phyloP scores from a whole-genome alignment of 2,113 vertebrate species.

The Callipepla californica region DNA sequence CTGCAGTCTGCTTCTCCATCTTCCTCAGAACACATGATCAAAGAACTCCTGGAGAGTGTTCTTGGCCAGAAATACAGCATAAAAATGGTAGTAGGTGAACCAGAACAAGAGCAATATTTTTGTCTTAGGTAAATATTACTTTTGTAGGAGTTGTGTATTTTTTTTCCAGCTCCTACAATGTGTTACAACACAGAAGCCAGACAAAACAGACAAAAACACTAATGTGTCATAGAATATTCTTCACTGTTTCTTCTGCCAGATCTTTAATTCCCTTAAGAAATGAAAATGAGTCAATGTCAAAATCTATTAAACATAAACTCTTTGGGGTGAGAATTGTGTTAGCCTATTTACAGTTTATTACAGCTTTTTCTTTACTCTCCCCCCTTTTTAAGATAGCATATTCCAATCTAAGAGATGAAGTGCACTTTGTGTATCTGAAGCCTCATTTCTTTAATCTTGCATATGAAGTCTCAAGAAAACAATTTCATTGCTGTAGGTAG shows the following conservation, averaged over 20 bases:
- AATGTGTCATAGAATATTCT: neutral
- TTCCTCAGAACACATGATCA: constrained; percentile 73
- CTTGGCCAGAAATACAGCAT: constrained; percentile 76
- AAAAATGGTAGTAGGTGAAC: constrained; percentile 76
- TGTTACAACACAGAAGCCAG: constrained; percentile 54
- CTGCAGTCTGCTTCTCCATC: constrained; percentile 70
- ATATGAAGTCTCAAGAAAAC: neutral
- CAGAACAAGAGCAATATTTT: constrained; percentile 40
- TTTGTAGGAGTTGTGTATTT: constrained; percentile 65
- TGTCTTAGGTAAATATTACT: constrained; percentile 50
- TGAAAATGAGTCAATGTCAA: neutral
- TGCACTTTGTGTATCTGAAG: neutral
- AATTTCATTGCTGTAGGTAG: neutral
- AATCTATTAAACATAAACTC: neutral
- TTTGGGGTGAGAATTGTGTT: neutral
- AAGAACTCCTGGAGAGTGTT: constrained; percentile 77
- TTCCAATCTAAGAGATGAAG: neutral
- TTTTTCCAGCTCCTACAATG: constrained; percentile 5
- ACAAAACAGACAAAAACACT: constrained; percentile 33
- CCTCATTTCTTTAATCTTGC: neutral
- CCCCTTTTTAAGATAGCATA: neutral
- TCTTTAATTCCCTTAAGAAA: neutral
- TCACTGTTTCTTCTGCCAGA: neutral
- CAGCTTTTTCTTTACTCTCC: neutral
- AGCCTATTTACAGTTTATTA: neutral